Evolutionary conservation across 2,797 vertebrate species (phyloP).

Genomic region (Enteromius viviparus): DNA sequence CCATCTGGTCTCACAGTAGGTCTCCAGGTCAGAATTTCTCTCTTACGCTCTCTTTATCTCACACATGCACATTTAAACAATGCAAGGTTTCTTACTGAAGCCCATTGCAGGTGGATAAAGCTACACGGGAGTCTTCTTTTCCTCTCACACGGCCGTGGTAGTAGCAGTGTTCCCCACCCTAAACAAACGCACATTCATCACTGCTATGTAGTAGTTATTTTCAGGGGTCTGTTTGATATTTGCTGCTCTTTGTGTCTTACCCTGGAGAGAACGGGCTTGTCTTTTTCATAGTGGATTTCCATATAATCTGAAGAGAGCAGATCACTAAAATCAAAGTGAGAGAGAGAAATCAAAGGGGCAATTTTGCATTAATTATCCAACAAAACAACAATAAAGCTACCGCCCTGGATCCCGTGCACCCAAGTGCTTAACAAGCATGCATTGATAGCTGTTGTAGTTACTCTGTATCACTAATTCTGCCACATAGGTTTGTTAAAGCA

Average conservation of each 20-base stretch:
- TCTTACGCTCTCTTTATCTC: background rate
- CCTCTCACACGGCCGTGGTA: conserved; percentile 86
- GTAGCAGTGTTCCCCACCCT: conserved; percentile 90
- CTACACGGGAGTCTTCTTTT: conserved; percentile 78
- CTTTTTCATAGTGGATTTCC: conserved; percentile 87
- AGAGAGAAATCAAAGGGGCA: background rate
- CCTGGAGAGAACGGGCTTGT: conserved; percentile 82
- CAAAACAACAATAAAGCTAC: background rate
- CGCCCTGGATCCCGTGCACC: background rate
- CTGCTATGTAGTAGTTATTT: background rate
- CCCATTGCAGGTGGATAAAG: conserved; percentile 87
- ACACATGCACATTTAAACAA: conserved; percentile 38
- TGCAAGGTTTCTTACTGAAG: conserved; percentile 78
- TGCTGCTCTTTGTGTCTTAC: conserved; percentile 68
- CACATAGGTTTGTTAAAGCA: background rate
- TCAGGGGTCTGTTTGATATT: background rate
- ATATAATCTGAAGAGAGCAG: conserved; percentile 86
- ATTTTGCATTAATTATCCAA: background rate
- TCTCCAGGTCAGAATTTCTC: conserved; percentile 43
- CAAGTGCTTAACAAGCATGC: conserved; percentile 14
- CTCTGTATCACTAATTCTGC: background rate
- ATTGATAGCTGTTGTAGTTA: conserved; percentile 21
- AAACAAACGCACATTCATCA: conserved; percentile 48
- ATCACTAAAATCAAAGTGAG: conserved; percentile 75
- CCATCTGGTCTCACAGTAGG: conserved; percentile 62